Percentiles rank a stretch among this genome's conserved stretches.
These are phyloP conservation scores for Eustalomyia histrio DNA, from an alignment of 2,888 invertebrate species.

Conservation along the genomic window DNA sequence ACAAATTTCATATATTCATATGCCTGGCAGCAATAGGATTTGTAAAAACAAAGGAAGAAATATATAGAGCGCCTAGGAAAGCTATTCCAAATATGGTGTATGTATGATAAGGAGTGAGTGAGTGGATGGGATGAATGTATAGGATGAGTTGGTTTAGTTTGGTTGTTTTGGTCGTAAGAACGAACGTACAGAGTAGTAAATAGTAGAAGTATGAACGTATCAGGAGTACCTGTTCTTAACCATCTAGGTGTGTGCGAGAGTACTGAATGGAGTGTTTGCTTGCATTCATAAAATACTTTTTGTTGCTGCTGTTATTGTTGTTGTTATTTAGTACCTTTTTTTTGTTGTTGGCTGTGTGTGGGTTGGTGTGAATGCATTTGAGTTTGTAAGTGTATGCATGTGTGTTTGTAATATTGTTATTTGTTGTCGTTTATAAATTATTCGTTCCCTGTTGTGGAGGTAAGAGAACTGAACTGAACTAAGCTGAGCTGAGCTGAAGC, in stretches of 20 bases:
- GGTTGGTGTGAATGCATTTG: background rate
- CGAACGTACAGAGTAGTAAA: background rate
- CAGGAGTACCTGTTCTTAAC: slow-evolving; percentile 42
- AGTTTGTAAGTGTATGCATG: background rate
- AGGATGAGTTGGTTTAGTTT: too few species aligned
- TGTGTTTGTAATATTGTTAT: slow-evolving; percentile 39
- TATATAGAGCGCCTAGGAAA: slow-evolving; percentile 38
- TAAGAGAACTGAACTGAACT: slow-evolving; percentile 4
- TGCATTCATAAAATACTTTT: slow-evolving; percentile 47
- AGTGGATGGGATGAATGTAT: too few species aligned
- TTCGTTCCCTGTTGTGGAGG: slow-evolving; percentile 2
- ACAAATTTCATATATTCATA: slow-evolving; percentile 31
- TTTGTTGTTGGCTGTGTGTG: slow-evolving; percentile 20
- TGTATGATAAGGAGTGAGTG: background rate
- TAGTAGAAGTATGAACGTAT: slow-evolving; percentile 15
- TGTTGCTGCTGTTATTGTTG: slow-evolving; percentile 36
- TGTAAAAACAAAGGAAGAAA: slow-evolving; percentile 30
- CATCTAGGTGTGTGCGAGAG: slow-evolving; percentile 41
- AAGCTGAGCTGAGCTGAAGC: background rate
- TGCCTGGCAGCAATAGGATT: slow-evolving; percentile 50
- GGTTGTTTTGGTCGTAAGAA: background rate
- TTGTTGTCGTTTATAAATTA: slow-evolving; percentile 47
- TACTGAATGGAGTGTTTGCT: slow-evolving; percentile 26
- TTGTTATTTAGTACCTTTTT: slow-evolving; percentile 45
- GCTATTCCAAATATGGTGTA: slow-evolving; percentile 18